Evolutionary conservation across 2,888 invertebrate genomes (phyloP).

Genomic region (Melinopterus prodromus): DNA sequence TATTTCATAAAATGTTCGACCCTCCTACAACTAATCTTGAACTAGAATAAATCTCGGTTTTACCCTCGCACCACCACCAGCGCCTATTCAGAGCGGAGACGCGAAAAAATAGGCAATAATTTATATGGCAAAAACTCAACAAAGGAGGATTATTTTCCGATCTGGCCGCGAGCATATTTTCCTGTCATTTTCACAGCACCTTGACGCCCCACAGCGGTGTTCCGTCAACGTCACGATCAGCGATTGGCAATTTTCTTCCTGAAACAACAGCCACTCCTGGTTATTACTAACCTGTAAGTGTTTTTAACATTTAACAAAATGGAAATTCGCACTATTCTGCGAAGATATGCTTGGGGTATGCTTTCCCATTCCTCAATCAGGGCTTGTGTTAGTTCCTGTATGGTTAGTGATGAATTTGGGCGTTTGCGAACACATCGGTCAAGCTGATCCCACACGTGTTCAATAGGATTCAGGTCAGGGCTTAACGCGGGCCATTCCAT

Average conservation of each 20-base stretch:
- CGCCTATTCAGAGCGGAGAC: not conserved
- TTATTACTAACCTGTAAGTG: no score
- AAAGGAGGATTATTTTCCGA: not conserved
- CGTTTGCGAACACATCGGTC: no score
- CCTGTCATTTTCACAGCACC: not conserved
- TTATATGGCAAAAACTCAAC: not conserved
- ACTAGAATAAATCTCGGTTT: slow-evolving; percentile 22
- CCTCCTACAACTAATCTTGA: slow-evolving; percentile 18
- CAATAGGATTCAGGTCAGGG: no score
- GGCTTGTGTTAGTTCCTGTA: no score
- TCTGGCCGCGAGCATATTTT: not conserved
- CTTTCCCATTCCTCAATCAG: no score
- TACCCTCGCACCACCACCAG: not conserved
- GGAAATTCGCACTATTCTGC: no score
- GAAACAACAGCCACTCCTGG: no score
- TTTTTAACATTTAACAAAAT: no score
- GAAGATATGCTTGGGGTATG: no score
- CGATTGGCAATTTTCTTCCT: not conserved
- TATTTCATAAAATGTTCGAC: slow-evolving; percentile 4
- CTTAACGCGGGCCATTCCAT: no score
- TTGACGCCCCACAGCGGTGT: not conserved
- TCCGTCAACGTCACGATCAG: not conserved
- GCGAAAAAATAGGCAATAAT: not conserved
- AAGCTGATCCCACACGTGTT: no score
- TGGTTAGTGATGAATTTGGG: no score